A percentile compares a stretch with the other conserved stretches of the same genome.
Conservation (phyloP, 2,888 invertebrate species). For the Anoplius nigerrimus region DNA sequence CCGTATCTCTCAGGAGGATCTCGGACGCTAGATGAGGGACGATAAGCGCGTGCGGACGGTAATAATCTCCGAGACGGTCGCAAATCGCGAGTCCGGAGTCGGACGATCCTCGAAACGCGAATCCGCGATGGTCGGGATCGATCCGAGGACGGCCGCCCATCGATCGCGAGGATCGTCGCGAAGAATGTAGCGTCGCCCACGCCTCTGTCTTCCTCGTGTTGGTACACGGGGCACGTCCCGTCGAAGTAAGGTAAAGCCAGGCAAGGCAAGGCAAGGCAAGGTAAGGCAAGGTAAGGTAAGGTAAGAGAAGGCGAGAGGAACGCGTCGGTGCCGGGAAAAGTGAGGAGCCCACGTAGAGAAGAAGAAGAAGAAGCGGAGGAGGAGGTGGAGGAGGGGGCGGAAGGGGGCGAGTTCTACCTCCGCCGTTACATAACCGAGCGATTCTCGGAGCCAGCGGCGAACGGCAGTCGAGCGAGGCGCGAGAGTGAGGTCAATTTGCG, state of each 20-base stretch:
- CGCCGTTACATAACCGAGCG: conserved; percentile 62
- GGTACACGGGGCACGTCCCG: not conserved
- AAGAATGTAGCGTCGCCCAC: not conserved
- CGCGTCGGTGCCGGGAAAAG: conserved; percentile 48
- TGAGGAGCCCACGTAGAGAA: conserved; percentile 28
- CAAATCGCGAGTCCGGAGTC: too few relatives aligned
- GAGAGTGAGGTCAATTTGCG: conserved; percentile 53
- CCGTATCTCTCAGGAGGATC: too few relatives aligned
- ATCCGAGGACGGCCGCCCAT: too few relatives aligned
- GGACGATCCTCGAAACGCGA: too few relatives aligned
- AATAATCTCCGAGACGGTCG: too few relatives aligned
- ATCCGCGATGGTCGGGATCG: too few relatives aligned
- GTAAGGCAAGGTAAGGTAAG: conserved; percentile 10
- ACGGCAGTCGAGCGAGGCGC: conserved; percentile 34
- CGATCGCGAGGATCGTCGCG: not conserved
- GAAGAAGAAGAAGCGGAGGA: conserved; percentile 12
- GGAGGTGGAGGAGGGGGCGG: conserved; percentile 26
- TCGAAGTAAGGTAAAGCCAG: not conserved
- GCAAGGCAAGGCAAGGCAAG: not conserved
- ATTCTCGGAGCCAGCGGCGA: conserved; percentile 60
- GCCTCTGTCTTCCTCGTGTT: conserved; percentile 5
- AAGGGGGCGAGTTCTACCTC: conserved; percentile 49
- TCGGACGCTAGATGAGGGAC: too few relatives aligned
- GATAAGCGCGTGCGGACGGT: too few relatives aligned
- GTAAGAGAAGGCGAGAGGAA: conserved; percentile 27